Base-by-base conservation (phyloP, 2,888 invertebrate species). In the Erynnis tages region DNA sequence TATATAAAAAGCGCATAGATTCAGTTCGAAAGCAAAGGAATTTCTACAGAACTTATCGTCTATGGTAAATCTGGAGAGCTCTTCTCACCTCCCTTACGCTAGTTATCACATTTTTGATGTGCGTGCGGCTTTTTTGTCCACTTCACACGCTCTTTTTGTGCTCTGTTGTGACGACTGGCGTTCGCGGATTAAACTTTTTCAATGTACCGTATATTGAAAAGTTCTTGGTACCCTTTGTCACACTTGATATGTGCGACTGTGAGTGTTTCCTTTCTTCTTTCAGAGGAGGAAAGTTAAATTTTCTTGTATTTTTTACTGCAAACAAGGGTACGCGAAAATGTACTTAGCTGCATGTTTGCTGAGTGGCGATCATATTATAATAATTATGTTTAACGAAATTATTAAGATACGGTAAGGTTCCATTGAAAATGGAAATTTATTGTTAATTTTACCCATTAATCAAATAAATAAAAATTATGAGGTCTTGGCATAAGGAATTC, bases 31-130 rank as follows among this genome's bases (percentile, higher is more conserved):
- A 32, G 14, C 14, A 4, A 3, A n/a, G 16, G 34, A 1, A 16
- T 47, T 2, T 48, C 48, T 48, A 23, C 8, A 60, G 53, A 3
- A 10, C 6, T 4, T 10, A 7, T 14, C 2, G 4, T 40, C 49
- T 50, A 5, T 41, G 49, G 66, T 72, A 66, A 63, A 59, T 47
- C 54, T 71, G 49, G 54, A 87, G 82, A 55, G 71, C 77, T 64
- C 84, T 84, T 72, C 66, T 59, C 77, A 71, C 74, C 71, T 80
- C 79, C 80, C 80, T 82, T 65, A 75, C 82, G 81, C 83, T 84
- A 87, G 86, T 88, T 87, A 87, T 81, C 80, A 77, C 79, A 74
- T 78, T 80, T 82, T 76, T 82, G 81, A 81, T 79, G 76, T 76
- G 77, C 71, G 76, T 72, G 73, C 70, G 77, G 72, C 74, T 79